Evolutionary conservation across 2,888 invertebrate genomes (phyloP).

Genomic region (Eupithecia exiguata): DNA sequence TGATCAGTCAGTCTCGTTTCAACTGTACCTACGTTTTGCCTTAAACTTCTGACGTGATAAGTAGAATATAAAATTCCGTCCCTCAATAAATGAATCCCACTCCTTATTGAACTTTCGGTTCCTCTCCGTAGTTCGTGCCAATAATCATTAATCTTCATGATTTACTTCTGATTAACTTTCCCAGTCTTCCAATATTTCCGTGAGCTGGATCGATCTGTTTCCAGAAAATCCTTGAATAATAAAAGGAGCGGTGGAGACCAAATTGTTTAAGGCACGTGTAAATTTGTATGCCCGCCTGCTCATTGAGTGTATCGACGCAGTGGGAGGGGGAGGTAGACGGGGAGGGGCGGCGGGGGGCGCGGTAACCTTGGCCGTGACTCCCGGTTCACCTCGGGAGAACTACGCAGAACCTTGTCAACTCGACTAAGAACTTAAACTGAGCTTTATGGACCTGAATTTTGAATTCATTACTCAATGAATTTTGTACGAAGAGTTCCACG

Average conservation of each 20-base stretch:
- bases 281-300: constrained; percentile 42
- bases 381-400: constrained; percentile 52
- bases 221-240: constrained; percentile 13
- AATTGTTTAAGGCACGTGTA: constrained; percentile 49
- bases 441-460: constrained; percentile 11
- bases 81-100: neutral
- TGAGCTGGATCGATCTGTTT: constrained; percentile 23
- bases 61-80: neutral
- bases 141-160: neutral
- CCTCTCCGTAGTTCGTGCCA: neutral
- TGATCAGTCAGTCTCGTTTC: neutral
- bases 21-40: neutral
- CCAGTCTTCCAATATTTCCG: constrained; percentile 21
- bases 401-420: constrained; percentile 33
- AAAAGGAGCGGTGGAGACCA: constrained; percentile 22
- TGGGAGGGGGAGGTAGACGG: constrained; percentile 43
- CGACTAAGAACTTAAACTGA: neutral
- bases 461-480: neutral
- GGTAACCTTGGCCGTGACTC: constrained; percentile 83
- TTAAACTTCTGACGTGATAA: neutral
- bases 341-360: constrained; percentile 47
- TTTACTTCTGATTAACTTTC: neutral
- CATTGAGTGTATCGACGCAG: constrained; percentile 68
- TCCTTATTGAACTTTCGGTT: neutral
- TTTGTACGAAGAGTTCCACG: neutral